phyloP scores from a whole-genome alignment of 2,888 invertebrate species.

The Melieria omissa region DNA sequence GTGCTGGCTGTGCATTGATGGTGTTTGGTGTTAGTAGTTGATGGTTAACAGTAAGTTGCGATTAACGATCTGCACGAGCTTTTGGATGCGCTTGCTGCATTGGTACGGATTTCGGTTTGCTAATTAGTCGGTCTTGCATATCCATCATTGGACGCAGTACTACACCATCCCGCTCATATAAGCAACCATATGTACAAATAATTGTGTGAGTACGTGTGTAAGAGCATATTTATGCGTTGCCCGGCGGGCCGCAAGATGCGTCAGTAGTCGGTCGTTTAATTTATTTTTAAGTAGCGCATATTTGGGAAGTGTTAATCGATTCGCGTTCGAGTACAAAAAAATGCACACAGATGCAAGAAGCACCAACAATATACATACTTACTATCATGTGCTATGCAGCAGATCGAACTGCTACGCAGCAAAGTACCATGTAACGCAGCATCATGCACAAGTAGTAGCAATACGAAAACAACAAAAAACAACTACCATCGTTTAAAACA shows the following conservation, averaged over 20 bases:
- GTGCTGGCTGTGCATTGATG: too few species aligned
- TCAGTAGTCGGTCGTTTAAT: not conserved
- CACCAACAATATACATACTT: not conserved
- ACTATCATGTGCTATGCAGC: not conserved
- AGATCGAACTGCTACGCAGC: not conserved
- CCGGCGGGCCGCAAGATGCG: too few species aligned
- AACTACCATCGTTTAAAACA: not conserved
- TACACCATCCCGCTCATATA: not conserved
- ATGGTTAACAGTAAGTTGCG: not conserved
- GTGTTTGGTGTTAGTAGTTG: too few species aligned
- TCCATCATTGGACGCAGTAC: not conserved
- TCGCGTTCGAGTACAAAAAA: not conserved
- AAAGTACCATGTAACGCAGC: not conserved
- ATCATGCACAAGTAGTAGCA: not conserved
- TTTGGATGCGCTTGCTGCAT: too few species aligned
- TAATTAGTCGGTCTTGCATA: too few species aligned
- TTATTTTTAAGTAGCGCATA: not conserved
- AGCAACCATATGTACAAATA: not conserved
- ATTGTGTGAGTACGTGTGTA: not conserved
- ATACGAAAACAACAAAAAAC: not conserved
- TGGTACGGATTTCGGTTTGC: too few species aligned
- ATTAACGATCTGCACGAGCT: not conserved
- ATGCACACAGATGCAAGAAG: not conserved
- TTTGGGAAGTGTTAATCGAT: constrained; percentile 2
- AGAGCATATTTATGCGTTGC: too few species aligned